Base-by-base conservation (phyloP, 2,888 invertebrate genomes). In the Platycheirus albimanus region DNA sequence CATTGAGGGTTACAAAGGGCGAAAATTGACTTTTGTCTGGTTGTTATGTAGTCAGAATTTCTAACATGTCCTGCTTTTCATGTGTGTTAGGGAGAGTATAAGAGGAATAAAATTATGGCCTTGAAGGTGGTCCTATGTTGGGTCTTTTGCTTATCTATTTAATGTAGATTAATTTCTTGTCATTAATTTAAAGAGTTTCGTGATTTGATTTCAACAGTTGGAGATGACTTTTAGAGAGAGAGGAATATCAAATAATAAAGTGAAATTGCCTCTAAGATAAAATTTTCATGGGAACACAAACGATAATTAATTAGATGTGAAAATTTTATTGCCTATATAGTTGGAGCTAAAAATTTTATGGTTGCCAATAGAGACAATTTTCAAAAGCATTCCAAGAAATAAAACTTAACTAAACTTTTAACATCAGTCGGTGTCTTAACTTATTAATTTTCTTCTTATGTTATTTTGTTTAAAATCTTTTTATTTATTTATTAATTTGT, bases 21-120 rank as follows among this genome's bases (percentile, higher is more conserved):
- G 20, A 28, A 30, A 72, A 83, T 74, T 74, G 78, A 69, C 64
- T 78, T 83, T 78, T 17, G 83, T 83, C 83, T 83, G 74, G 78
- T 17, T 78, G 58, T 49, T 54, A 36, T 20, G n/a, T 41, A 69
- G 20, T 36, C 28, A 41, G 43, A 11, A 1, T 30, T 36, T 20
- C 41, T 20, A 52, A 17, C 15, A 11, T 28, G 33, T 45, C 19
- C 19, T 19, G 7, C 7, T 20, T 30, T 15, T 13, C 1, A 15
- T 19, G 13, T 33, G 11, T 69, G 4, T 0, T 2, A 7, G n/a
- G 19, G 6, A n/a, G 13, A 24, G 11, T 69, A 2, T 0, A 5
- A 7, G n/a, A 13, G 6, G 10, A n/a, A 30, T 43, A 24, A 19
- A 52, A 36, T 64, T 58, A 54, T 15, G 30, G 11, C 15, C 33